A percentile compares a stretch with the other conserved stretches of the same genome.
Evolutionary conservation across 2,888 invertebrate genomes (phyloP).

Genomic region (Sphinx pinastri): DNA sequence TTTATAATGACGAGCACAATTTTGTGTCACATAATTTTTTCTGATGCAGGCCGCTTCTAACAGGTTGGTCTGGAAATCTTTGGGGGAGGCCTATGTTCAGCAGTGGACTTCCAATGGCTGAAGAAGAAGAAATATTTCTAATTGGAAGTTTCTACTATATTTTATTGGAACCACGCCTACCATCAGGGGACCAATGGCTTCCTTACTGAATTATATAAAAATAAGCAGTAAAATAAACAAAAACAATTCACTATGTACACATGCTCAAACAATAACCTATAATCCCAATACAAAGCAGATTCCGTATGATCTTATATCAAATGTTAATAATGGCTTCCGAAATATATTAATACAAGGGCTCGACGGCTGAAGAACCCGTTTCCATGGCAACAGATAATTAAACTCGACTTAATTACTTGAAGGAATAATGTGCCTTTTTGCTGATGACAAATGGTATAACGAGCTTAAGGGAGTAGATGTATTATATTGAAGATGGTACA

Average conservation of each 20-base stretch:
- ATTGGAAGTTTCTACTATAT: too few relatives aligned
- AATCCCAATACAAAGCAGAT: neutral
- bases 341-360: neutral
- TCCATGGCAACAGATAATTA: slow-evolving; percentile 19
- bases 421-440: slow-evolving; percentile 13
- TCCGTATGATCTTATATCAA: slow-evolving; percentile 3
- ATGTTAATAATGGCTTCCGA: slow-evolving; percentile 11
- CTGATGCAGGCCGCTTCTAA: too few relatives aligned
- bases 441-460: slow-evolving; percentile 18
- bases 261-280: neutral
- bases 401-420: slow-evolving; percentile 1
- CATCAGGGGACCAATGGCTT: too few relatives aligned
- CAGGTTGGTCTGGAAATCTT: too few relatives aligned
- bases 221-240: too few relatives aligned
- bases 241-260: neutral
- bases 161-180: too few relatives aligned
- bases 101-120: too few relatives aligned
- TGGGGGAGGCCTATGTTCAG: too few relatives aligned
- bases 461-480: slow-evolving; percentile 1
- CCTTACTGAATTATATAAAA: too few relatives aligned
- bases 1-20: too few relatives aligned
- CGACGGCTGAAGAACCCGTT: neutral
- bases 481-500: slow-evolving; percentile 5
- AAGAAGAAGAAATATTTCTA: too few relatives aligned
- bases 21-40: too few relatives aligned